Percentiles rank a stretch among this genome's conserved stretches.
Evolutionary conservation across 2,113 vertebrate species (phyloP).

Genomic region (Labrus mixtus): DNA sequence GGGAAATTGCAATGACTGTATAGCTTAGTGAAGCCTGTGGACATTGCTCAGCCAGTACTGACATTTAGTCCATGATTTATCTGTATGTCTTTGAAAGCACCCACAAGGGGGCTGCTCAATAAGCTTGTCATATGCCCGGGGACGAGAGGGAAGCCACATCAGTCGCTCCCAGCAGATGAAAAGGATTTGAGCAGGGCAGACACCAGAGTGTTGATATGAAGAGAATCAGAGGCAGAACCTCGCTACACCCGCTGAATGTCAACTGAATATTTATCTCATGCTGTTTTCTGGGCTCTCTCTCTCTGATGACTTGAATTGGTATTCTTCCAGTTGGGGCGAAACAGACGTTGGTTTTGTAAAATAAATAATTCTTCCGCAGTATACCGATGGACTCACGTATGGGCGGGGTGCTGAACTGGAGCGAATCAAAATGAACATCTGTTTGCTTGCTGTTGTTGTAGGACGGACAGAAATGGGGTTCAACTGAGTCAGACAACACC

Average conservation of each 20-base stretch:
- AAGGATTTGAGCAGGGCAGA: conserved; percentile 61
- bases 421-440: conserved; percentile 49
- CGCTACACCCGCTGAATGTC: conserved; percentile 32
- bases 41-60: conserved; percentile 25
- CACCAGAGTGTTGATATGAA: conserved; percentile 31
- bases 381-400: conserved; percentile 20
- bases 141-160: conserved; percentile 56
- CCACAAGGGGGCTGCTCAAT: conserved; percentile 53
- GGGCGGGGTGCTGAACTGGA: conserved; percentile 4
- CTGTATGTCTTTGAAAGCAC: conserved; percentile 53
- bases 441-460: conserved; percentile 20
- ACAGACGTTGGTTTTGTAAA: conserved; percentile 48
- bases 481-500: conserved; percentile 18
- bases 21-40: conserved; percentile 17
- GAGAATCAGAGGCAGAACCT: conserved; percentile 51
- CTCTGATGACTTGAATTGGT: conserved; percentile 33
- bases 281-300: conserved; percentile 6
- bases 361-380: conserved; percentile 56
- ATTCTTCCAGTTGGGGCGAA: conserved; percentile 22
- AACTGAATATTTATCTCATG: conserved; percentile 43
- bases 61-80: conserved; percentile 68
- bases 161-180: conserved; percentile 68
- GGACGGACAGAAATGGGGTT: conserved; percentile 9
- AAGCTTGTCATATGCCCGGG: conserved; percentile 57
- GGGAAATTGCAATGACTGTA: conserved; percentile 21